Base-by-base conservation (phyloP, 2,888 invertebrate species). In the Pediacus dermestoides region DNA sequence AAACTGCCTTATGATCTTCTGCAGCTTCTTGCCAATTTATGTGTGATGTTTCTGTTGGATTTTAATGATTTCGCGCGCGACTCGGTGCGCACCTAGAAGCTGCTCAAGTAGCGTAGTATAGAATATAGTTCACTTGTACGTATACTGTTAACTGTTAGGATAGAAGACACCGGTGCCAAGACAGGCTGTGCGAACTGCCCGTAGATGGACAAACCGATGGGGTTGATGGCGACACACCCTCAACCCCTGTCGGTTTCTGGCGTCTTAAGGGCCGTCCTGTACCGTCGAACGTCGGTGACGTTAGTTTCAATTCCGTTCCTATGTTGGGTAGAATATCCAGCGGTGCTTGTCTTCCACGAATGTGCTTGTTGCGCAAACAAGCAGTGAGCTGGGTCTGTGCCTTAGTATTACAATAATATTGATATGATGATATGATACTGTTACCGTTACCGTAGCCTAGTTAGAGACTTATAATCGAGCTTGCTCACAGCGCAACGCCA, bases 401-500 rank as follows among this genome's bases (percentile, higher is more conserved):
- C 70, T 70, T 70, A 70, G 69, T 68, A 68, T 68, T 67, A 69
- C 68, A 70, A 70, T 70, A 70, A 70, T 68, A 67, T 66, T 67
- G 58, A 67, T 63, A 66, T 67, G 64, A 66, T 67, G 23, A 23
- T 3, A n/a, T n/a, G n/a, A n/a, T n/a, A n/a, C n/a, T n/a, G n/a
- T n/a, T n/a, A n/a, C n/a, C n/a, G n/a, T n/a, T n/a, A 67, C 55
- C 52, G 57, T 66, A 67, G 66, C 53, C 55, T 58, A 60, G 60
- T 61, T 62, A 64, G 61, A 60, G 50, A 59, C 55, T 49, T 63
- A 58, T 62, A 61, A 63, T 58, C 59, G 63, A 65, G 66, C 67
- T 67, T 67, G 64, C 63, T 68, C 66, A 66, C 60, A 60, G 57
- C 58, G 59, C 61, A 60, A 61, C 52, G 53, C 58, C 61, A 56